phyloP scores from a whole-genome alignment of 2,797 vertebrate genomes.

The Pampus argenteus region DNA sequence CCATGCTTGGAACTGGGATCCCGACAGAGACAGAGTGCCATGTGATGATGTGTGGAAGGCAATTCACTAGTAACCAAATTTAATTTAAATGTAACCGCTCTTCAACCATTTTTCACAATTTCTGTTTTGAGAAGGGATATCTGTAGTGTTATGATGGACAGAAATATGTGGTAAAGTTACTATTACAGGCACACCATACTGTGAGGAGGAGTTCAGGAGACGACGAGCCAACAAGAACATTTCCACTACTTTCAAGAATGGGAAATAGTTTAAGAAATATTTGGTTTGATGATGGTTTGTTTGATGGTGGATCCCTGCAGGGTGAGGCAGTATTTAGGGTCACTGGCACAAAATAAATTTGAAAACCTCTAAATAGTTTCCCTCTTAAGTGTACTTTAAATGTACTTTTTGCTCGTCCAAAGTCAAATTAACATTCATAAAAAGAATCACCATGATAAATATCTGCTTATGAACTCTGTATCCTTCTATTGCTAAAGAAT shows the following conservation, averaged over 20 bases:
- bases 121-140: not conserved
- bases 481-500: slow-evolving; percentile 38
- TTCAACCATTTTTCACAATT: too few relatives aligned
- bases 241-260: too few relatives aligned
- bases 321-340: not conserved
- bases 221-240: not conserved
- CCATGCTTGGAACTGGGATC: not conserved
- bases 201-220: not conserved
- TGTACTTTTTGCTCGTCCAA: not conserved
- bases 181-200: too few relatives aligned
- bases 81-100: too few relatives aligned
- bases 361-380: not conserved
- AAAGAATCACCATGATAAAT: slow-evolving; percentile 44
- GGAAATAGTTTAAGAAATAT: too few relatives aligned
- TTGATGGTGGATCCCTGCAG: not conserved
- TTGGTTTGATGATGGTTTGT: not conserved
- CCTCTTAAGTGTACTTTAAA: not conserved
- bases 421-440: slow-evolving; percentile 35
- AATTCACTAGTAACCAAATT: not conserved
- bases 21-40: too few relatives aligned
- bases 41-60: not conserved
- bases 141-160: not conserved
- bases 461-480: slow-evolving; percentile 40
- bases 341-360: not conserved
- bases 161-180: not conserved